These are phyloP conservation scores for Microtus ochrogaster DNA, from an alignment of 2,113 vertebrate species.

Conservation along the genomic window DNA sequence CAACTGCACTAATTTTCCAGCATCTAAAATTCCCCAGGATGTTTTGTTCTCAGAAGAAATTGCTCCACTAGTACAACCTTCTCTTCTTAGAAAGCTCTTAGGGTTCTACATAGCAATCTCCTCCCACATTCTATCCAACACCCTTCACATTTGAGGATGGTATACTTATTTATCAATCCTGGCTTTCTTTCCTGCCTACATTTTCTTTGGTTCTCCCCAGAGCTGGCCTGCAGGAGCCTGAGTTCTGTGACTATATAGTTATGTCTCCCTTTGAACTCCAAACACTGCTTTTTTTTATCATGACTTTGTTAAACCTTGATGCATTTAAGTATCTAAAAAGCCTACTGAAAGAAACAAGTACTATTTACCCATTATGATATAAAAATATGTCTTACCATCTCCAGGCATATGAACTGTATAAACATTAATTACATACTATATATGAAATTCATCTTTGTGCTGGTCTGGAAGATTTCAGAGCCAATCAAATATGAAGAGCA, in stretches of 20 bases:
- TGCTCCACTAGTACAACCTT: not conserved
- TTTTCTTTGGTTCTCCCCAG: slow-evolving; percentile 21
- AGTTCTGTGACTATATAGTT: not conserved
- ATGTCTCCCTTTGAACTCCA: not conserved
- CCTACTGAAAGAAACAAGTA: not conserved
- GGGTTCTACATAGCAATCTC: slow-evolving; percentile 9
- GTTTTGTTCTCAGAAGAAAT: slow-evolving; percentile 52
- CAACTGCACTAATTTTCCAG: not conserved
- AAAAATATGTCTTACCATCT: not conserved
- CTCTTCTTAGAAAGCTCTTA: slow-evolving; percentile 60
- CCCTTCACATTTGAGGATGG: slow-evolving; percentile 2
- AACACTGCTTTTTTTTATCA: not conserved
- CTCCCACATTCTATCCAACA: not conserved
- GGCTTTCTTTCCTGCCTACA: not conserved
- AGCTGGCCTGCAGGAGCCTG: not conserved
- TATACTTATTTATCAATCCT: slow-evolving; percentile 46
- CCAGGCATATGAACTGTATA: not conserved
- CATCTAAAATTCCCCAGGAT: slow-evolving; percentile 6
- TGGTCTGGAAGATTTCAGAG: not conserved
- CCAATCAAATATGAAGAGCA: slow-evolving; percentile 29
- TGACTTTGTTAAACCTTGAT: slow-evolving; percentile 16
- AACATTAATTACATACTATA: not conserved
- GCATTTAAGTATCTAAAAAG: not conserved
- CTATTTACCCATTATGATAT: not conserved
- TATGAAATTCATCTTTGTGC: slow-evolving; percentile 21